These are phyloP conservation scores for Oncorhynchus tshawytscha DNA, from an alignment of 2,113 vertebrate genomes.

Conservation along the genomic window DNA sequence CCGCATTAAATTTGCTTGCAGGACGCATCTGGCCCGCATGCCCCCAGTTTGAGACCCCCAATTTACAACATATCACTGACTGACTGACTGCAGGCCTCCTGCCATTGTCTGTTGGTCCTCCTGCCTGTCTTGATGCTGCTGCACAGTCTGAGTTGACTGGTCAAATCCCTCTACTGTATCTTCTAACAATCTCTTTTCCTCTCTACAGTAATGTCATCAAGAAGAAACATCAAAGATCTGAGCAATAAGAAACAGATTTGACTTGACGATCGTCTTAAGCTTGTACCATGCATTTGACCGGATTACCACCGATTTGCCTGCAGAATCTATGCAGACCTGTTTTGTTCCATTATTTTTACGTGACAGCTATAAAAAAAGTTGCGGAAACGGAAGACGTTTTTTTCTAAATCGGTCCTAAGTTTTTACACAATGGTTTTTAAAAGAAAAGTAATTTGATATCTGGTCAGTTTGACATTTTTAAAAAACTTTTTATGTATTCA, in stretches of 20 bases:
- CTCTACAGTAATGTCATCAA: slow-evolving; percentile 91
- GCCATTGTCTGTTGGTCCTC: slow-evolving; percentile 18
- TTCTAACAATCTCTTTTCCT: background rate
- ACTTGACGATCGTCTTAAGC: slow-evolving; percentile 98
- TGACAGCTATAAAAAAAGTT: slow-evolving; percentile 79
- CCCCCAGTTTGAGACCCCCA: no score
- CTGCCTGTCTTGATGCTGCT: background rate
- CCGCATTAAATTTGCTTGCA: no score
- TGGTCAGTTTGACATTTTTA: slow-evolving; percentile 99
- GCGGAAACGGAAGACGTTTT: slow-evolving; percentile 93
- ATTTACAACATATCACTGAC: slow-evolving; percentile 5
- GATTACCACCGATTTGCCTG: slow-evolving; percentile 94
- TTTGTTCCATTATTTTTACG: slow-evolving; percentile 98
- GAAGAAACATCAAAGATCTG: slow-evolving; percentile 95
- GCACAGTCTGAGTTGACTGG: background rate
- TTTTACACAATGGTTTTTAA: slow-evolving; percentile 99
- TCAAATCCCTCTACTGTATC: background rate
- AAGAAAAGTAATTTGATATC: slow-evolving; percentile 98
- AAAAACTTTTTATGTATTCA: slow-evolving; percentile 85
- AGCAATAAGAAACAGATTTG: slow-evolving; percentile 99
- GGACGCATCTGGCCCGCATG: no score
- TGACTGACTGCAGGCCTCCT: background rate
- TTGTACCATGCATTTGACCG: slow-evolving; percentile 99
- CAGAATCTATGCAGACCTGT: slow-evolving; percentile 98
- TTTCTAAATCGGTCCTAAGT: slow-evolving; percentile 96